Percentiles rank a stretch among this genome's conserved stretches.
phyloP scores from a whole-genome alignment of 1,140 invertebrate species.

The Drosophila teissieri region DNA sequence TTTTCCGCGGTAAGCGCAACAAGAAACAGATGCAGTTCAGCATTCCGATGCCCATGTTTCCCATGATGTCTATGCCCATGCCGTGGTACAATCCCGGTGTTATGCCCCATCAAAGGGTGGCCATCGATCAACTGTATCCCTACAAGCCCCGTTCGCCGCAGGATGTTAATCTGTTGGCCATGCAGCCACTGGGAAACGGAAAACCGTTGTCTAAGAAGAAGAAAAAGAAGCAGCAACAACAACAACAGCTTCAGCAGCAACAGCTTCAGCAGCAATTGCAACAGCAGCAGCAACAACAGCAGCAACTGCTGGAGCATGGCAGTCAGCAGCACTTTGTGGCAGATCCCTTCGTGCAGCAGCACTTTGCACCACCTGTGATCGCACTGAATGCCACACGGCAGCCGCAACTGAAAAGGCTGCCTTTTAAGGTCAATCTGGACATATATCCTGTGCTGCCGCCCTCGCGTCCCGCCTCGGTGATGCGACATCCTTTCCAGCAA shows the following conservation, averaged over 20 bases:
- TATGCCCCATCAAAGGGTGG: constrained; percentile 66
- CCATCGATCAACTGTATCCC: constrained; percentile 77
- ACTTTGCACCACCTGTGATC: constrained; percentile 26
- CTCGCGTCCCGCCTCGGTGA: constrained; percentile 59
- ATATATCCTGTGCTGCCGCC: constrained; percentile 76
- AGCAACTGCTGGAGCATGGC: constrained; percentile 54
- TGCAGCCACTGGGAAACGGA: constrained; percentile 49
- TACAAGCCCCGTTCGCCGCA: constrained; percentile 76
- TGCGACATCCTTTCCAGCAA: constrained; percentile 72
- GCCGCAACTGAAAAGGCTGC: constrained; percentile 65
- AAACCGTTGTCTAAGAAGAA: constrained; percentile 65
- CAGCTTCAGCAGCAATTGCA: constrained; percentile 12
- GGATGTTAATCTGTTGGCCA: constrained; percentile 73
- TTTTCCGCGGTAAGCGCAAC: constrained; percentile 72
- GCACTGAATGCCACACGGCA: constrained; percentile 67
- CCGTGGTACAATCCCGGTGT: constrained; percentile 36
- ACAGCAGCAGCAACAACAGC: constrained; percentile 39
- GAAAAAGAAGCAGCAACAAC: constrained; percentile 60
- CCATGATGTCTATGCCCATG: constrained; percentile 59
- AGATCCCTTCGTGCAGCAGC: constrained; percentile 61
- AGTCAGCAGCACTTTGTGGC: constrained; percentile 62
- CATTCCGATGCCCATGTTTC: constrained; percentile 59
- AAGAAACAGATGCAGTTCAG: constrained; percentile 78
- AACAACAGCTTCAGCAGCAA: constrained; percentile 3
- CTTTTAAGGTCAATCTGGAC: constrained; percentile 76